A percentile compares a stretch with the other conserved stretches of the same genome.
These are phyloP conservation scores for Loripinus fragilis DNA, from an alignment of 2,888 invertebrate species.

Conservation along the genomic window DNA sequence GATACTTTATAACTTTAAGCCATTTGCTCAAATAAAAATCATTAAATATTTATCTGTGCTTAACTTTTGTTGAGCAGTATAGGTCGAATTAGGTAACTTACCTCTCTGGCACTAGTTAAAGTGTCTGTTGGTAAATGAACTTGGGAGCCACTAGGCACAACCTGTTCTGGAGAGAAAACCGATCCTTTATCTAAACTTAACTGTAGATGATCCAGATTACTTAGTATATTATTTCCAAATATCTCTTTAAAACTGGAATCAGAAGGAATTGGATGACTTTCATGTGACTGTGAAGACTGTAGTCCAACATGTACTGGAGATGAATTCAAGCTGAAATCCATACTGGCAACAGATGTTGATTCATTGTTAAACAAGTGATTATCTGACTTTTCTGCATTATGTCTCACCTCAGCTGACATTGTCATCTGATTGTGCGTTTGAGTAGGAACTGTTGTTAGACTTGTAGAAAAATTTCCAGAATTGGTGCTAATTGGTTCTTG, in stretches of 20 bases:
- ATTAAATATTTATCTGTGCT: too few relatives aligned
- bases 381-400: neutral
- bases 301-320: neutral
- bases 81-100: too few relatives aligned
- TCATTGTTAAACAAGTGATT: neutral
- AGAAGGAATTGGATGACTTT: neutral
- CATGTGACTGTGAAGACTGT: neutral
- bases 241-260: neutral
- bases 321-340: constrained; percentile 9
- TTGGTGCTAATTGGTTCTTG: constrained; percentile 25
- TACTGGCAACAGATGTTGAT: neutral
- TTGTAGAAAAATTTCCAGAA: neutral
- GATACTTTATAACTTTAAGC: too few relatives aligned
- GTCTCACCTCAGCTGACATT: constrained; percentile 24
- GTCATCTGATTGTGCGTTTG: constrained; percentile 27
- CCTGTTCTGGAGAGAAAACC: constrained; percentile 4
- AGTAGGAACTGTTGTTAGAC: constrained; percentile 7
- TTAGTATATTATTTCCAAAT: neutral
- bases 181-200: neutral
- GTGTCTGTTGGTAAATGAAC: constrained; percentile 9
- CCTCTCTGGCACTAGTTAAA: constrained; percentile 3
- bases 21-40: too few relatives aligned
- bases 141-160: neutral
- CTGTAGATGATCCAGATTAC: constrained; percentile 1
- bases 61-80: too few relatives aligned